phyloP scores from a whole-genome alignment of 23 tunicate genomes.

The Halocynthia aurantium region DNA sequence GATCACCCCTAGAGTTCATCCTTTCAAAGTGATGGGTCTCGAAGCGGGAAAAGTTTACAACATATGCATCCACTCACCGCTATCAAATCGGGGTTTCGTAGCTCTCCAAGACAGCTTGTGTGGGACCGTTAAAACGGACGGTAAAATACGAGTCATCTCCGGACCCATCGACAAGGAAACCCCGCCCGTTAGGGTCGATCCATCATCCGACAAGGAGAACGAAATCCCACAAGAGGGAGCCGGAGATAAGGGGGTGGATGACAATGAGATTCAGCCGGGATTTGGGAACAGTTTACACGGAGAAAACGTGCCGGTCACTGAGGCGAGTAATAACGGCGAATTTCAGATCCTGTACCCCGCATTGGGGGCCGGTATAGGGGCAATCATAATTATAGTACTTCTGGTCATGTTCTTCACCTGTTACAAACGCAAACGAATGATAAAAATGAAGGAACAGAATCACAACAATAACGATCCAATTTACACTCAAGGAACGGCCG shows the following conservation, averaged over 20 bases:
- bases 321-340: neutral
- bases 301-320: neutral
- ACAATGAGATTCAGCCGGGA: neutral
- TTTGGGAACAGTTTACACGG: neutral
- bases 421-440: conserved; percentile 26
- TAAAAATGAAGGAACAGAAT: conserved; percentile 20
- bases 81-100: conserved; percentile 8
- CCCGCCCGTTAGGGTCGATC: too few relatives aligned
- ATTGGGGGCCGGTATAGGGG: conserved; percentile 47
- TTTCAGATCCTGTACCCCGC: conserved; percentile 48
- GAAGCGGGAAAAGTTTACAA: conserved; percentile 54
- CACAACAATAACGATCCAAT: conserved; percentile 13
- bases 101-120: conserved; percentile 40
- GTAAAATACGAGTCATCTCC: neutral
- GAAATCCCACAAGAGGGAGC: too few relatives aligned
- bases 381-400: conserved; percentile 26
- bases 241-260: too few relatives aligned
- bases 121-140: conserved; percentile 37
- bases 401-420: conserved; percentile 31
- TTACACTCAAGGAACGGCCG: conserved; percentile 4
- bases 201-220: too few relatives aligned
- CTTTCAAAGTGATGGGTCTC: conserved; percentile 34
- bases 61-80: conserved; percentile 46
- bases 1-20: conserved; percentile 23
- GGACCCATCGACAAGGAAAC: too few relatives aligned